Conservation (phyloP, 2,113 vertebrate genomes). For the Chaetops frenatus region DNA sequence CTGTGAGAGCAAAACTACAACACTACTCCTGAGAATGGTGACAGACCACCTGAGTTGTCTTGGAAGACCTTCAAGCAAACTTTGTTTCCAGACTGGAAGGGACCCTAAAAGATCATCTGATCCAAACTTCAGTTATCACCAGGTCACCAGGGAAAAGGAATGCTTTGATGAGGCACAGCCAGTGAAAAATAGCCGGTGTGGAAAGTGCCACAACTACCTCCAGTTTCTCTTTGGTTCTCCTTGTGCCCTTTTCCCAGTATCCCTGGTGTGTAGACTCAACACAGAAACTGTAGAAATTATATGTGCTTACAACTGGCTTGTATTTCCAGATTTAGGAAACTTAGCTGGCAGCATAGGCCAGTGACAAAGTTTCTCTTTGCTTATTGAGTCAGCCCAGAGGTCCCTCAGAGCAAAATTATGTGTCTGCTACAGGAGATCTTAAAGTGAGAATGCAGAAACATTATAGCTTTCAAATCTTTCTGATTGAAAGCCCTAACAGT, state of each 20-base stretch:
- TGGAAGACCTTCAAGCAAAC: background rate
- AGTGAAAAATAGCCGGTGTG: background rate
- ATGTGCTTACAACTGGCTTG: background rate
- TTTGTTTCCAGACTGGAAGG: background rate
- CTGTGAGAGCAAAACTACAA: background rate
- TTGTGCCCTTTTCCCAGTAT: background rate
- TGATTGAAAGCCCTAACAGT: background rate
- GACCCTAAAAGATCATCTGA: background rate
- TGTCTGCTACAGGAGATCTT: background rate
- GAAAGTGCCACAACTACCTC: background rate
- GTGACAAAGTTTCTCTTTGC: background rate
- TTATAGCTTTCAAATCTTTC: background rate
- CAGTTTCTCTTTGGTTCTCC: background rate
- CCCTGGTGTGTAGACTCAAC: rapidly evolving
- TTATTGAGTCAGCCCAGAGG: constrained; percentile 14
- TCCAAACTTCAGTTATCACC: background rate
- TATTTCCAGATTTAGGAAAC: background rate
- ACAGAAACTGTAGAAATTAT: background rate
- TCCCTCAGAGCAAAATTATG: background rate
- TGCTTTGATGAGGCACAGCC: background rate
- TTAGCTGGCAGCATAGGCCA: background rate
- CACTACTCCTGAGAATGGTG: background rate
- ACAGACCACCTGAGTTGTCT: background rate
- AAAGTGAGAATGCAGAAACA: constrained; percentile 1
- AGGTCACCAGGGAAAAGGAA: background rate